Base-by-base conservation (phyloP, 1,140 invertebrate species). In the Listronotus oregonensis region DNA sequence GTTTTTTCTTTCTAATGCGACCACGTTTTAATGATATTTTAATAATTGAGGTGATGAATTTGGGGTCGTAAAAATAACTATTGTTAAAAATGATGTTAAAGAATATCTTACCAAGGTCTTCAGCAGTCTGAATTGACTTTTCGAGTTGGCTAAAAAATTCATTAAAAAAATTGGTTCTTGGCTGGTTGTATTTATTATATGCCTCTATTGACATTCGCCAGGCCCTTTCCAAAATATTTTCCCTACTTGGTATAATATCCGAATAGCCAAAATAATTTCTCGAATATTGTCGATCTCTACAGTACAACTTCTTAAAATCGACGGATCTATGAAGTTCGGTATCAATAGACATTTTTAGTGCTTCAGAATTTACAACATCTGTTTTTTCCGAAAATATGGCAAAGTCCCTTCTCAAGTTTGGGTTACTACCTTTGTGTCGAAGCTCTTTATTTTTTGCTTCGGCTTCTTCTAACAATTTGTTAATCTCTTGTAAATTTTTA, bases 211-310 rank as follows among this genome's bases (percentile, higher is more conserved):
- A 51, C 5, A 59, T 46, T 46, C 55, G 37, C 63, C 63, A 65
- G 8, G 63, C 63, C 15, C 51, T 50, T 46, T 65, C 63, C 47
- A 65, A 18, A 42, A 65, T 65, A 52, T 65, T 65, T 54, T 65
- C 63, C 21, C 63, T 65, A 21, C 63, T 65, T 10, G 63, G 63
- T 11, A 65, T 34, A 32, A 59, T 46, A 43, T 65, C 46, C 6
- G 54, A 51, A 44, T 65, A 65, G 2, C 63, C 63, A 46, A 58
- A 65, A 27, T 65, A 65, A 1, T 55, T 65, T 34, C 31, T 59
- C 6, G 44, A 17, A 34, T 51, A 61, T 14, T 12, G 43, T 9
- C 39, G 12, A 37, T 43, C 8, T 61, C 12, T 12, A 17, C 7
- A 39, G 18, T 32, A 54, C 10, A 66, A 51, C 6, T 54, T 40